These are phyloP conservation scores for Mimumesa dahlbomi DNA, from an alignment of 2,888 invertebrate species.

Conservation along the genomic window DNA sequence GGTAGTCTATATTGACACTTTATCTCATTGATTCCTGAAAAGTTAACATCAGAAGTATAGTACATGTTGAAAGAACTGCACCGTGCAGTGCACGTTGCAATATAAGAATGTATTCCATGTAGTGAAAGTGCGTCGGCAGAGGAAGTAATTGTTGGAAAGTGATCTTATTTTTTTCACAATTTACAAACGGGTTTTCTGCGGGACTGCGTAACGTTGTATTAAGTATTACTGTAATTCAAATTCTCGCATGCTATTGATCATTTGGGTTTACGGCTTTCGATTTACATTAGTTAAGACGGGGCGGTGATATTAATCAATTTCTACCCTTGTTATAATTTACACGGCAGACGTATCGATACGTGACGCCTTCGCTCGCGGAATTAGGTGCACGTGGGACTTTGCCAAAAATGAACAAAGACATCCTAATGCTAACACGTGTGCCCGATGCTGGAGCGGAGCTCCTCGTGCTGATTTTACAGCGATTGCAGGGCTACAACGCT, in stretches of 20 bases:
- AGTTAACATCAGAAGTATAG: not conserved
- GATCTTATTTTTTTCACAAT: conserved; percentile 27
- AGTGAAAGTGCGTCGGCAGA: conserved; percentile 48
- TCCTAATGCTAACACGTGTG: conserved; percentile 83
- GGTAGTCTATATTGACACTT: too few relatives aligned
- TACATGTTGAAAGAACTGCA: not conserved
- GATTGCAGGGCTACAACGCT: conserved; percentile 83
- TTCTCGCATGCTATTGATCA: too few relatives aligned
- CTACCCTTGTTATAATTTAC: conserved; percentile 12
- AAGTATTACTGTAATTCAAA: too few relatives aligned
- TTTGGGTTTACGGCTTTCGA: too few relatives aligned
- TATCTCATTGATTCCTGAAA: too few relatives aligned
- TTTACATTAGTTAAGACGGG: too few relatives aligned
- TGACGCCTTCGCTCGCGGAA: conserved; percentile 82
- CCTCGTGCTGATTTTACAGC: conserved; percentile 83
- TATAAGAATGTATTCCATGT: conserved; percentile 7
- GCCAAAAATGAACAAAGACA: conserved; percentile 81
- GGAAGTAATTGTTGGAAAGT: conserved; percentile 47
- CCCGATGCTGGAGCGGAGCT: conserved; percentile 84
- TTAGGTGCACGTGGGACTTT: conserved; percentile 78
- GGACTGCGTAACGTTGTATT: too few relatives aligned
- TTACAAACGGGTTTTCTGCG: conserved; percentile 10
- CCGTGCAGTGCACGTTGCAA: conserved; percentile 5
- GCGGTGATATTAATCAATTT: too few relatives aligned
- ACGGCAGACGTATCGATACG: conserved; percentile 70